These are phyloP conservation scores for Megaleporinus macrocephalus DNA, from an alignment of 2,113 vertebrate species.

Conservation along the genomic window DNA sequence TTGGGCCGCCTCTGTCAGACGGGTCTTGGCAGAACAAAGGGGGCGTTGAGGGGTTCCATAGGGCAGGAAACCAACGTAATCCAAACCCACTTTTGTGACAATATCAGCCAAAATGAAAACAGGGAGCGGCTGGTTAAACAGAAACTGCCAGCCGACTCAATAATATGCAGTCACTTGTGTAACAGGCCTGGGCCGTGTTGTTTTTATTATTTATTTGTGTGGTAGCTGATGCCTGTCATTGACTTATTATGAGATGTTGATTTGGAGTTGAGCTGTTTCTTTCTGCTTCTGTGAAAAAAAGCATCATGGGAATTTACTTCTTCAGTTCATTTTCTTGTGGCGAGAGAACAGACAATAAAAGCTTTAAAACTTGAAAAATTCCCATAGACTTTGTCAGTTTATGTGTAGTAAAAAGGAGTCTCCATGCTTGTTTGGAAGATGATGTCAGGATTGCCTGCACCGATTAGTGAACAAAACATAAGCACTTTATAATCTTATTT, in stretches of 20 bases:
- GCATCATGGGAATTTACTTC: background rate
- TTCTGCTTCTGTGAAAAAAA: background rate
- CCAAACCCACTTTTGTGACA: constrained; percentile 84
- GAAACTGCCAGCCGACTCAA: constrained; percentile 85
- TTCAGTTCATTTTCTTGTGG: too few species aligned
- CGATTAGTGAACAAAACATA: background rate
- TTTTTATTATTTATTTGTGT: constrained; percentile 69
- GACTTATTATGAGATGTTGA: constrained; percentile 81
- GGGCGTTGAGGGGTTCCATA: constrained; percentile 83
- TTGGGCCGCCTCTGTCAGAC: constrained; percentile 84
- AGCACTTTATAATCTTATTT: background rate
- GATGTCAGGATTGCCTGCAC: background rate
- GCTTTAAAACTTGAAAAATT: background rate
- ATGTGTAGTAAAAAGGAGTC: too few species aligned
- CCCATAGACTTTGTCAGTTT: background rate
- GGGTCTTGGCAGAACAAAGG: constrained; percentile 86
- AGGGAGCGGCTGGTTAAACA: constrained; percentile 86
- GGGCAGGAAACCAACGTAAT: constrained; percentile 88
- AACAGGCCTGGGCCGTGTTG: constrained; percentile 57
- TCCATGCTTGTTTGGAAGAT: background rate
- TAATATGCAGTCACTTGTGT: constrained; percentile 79
- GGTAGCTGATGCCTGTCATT: constrained; percentile 73
- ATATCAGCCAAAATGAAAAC: constrained; percentile 83
- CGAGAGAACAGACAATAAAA: background rate
- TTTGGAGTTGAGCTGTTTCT: constrained; percentile 71